Percentiles rank a stretch among this genome's conserved stretches.
These are phyloP conservation scores for Pissodes strobi DNA, from an alignment of 1,140 invertebrate species.

Conservation along the genomic window DNA sequence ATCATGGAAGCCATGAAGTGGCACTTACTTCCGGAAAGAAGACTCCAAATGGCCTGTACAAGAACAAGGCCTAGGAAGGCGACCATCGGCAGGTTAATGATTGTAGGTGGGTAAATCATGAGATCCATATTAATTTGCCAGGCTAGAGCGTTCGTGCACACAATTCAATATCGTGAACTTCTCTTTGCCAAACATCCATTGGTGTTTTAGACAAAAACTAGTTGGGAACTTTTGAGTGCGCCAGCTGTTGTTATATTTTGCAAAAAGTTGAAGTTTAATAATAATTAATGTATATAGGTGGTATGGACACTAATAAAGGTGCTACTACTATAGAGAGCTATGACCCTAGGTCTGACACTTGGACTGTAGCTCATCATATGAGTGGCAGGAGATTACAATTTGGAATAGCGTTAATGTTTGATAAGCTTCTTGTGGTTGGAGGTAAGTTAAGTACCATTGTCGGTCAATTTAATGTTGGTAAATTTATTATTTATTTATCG, in stretches of 20 bases:
- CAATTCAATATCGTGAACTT: too few relatives aligned
- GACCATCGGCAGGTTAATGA: slow-evolving; percentile 83
- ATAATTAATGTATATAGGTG: slow-evolving; percentile 63
- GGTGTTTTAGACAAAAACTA: too few relatives aligned
- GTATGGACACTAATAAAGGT: slow-evolving; percentile 89
- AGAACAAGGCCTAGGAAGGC: slow-evolving; percentile 88
- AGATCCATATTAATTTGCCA: too few relatives aligned
- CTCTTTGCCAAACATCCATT: too few relatives aligned
- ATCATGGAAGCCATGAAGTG: slow-evolving; percentile 94
- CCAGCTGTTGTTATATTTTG: too few relatives aligned
- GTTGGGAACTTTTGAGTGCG: too few relatives aligned
- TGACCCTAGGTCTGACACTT: slow-evolving; percentile 80
- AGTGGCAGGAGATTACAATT: slow-evolving; percentile 83
- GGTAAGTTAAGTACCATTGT: too few relatives aligned
- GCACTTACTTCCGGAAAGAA: slow-evolving; percentile 84
- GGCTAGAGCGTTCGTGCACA: too few relatives aligned
- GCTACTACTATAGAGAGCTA: slow-evolving; percentile 89
- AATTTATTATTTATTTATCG: not conserved
- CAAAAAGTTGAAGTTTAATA: too few relatives aligned
- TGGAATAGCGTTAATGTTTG: slow-evolving; percentile 85
- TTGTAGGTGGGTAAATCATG: slow-evolving; percentile 62
- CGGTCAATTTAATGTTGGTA: too few relatives aligned
- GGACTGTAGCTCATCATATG: slow-evolving; percentile 80
- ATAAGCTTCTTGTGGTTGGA: slow-evolving; percentile 59
- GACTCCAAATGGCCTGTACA: slow-evolving; percentile 74